These are phyloP conservation scores for Drosophila albomicans DNA, from an alignment of 1,140 invertebrate genomes.

Conservation along the genomic window DNA sequence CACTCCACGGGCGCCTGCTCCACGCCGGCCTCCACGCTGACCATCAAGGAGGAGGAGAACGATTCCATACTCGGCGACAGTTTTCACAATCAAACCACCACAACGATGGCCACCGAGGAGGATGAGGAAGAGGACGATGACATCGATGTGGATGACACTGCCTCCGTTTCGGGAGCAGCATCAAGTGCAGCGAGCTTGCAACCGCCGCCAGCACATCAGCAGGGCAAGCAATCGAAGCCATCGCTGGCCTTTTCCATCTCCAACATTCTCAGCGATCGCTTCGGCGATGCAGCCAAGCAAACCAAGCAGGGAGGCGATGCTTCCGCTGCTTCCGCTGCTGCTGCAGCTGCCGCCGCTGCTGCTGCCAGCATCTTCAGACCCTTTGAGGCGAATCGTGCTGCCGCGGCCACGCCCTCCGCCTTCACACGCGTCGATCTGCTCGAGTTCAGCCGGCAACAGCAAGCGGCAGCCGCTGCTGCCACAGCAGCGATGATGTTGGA, in stretches of 20 bases:
- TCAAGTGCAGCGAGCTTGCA: slow-evolving; percentile 29
- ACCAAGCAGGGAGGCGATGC: slow-evolving; percentile 43
- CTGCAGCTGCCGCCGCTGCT: slow-evolving; percentile 30
- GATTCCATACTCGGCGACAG: slow-evolving; percentile 82
- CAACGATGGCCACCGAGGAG: slow-evolving; percentile 63
- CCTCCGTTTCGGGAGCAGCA: slow-evolving; percentile 25
- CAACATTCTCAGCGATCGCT: slow-evolving; percentile 84
- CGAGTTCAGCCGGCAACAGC: slow-evolving; percentile 80
- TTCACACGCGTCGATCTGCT: slow-evolving; percentile 80
- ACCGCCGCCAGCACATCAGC: slow-evolving; percentile 77
- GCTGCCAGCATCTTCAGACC: slow-evolving; percentile 75
- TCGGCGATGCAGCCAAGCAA: slow-evolving; percentile 67
- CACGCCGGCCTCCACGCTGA: slow-evolving; percentile 73
- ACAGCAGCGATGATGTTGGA: slow-evolving; percentile 84
- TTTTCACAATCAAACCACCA: slow-evolving; percentile 74
- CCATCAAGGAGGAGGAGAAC: slow-evolving; percentile 83
- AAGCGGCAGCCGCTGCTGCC: slow-evolving; percentile 76
- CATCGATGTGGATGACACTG: slow-evolving; percentile 75
- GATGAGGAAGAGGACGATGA: slow-evolving; percentile 72
- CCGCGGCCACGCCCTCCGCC: slow-evolving; percentile 74
- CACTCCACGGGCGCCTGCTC: slow-evolving; percentile 67
- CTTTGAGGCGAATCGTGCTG: slow-evolving; percentile 70
- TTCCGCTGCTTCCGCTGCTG: slow-evolving; percentile 3
- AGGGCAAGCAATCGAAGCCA: slow-evolving; percentile 62
- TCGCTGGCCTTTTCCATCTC: slow-evolving; percentile 83